phyloP scores from a whole-genome alignment of 2,888 invertebrate genomes.

The Carpatolechia fugitivella region DNA sequence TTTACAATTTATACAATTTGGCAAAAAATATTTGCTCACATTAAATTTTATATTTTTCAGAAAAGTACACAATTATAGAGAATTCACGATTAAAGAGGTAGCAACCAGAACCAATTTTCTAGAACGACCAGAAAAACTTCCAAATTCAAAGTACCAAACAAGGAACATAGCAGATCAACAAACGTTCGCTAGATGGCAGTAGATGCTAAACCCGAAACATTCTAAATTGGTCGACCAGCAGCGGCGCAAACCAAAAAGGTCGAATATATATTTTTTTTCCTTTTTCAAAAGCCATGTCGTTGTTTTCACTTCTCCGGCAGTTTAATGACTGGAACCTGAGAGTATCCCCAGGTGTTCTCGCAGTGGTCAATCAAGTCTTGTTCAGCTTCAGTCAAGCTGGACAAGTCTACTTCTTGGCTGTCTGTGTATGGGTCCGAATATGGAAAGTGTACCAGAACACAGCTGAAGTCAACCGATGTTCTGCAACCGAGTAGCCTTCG shows the following conservation, averaged over 20 bases:
- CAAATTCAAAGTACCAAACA: background rate
- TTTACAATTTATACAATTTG: background rate
- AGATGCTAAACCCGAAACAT: conserved; percentile 44
- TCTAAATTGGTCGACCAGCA: conserved; percentile 23
- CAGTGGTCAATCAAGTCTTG: conserved; percentile 83
- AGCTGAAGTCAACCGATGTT: conserved; percentile 72
- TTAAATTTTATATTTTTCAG: too few species aligned
- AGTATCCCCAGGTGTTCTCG: conserved; percentile 82
- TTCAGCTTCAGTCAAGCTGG: conserved; percentile 80
- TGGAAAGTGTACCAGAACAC: conserved; percentile 77
- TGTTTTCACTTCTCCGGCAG: conserved; percentile 80
- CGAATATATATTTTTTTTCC: conserved; percentile 34
- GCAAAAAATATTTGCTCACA: background rate
- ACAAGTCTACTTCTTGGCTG: conserved; percentile 60
- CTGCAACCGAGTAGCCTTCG: conserved; percentile 67
- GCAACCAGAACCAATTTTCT: background rate
- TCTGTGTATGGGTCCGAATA: conserved; percentile 70
- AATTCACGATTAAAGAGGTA: background rate
- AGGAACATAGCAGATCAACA: conserved; percentile 24
- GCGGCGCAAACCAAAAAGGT: conserved; percentile 22
- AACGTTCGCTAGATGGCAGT: conserved; percentile 53
- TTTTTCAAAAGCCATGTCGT: conserved; percentile 27
- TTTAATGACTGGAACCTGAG: conserved; percentile 82
- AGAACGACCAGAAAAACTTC: background rate
- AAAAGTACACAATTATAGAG: background rate